phyloP scores from a whole-genome alignment of 1,140 invertebrate genomes.

The Bombus soroeensis region DNA sequence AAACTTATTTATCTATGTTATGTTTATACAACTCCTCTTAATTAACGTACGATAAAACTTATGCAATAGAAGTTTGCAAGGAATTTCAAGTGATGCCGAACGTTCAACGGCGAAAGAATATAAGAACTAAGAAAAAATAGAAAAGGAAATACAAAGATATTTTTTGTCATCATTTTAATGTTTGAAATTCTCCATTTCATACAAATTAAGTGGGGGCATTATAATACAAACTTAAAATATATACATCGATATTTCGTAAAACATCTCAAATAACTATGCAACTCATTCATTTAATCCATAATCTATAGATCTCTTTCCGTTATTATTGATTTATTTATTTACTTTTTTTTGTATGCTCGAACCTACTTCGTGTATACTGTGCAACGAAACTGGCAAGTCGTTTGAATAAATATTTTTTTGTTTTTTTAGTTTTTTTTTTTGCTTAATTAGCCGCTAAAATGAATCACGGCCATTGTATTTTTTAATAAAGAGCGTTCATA shows the following conservation, averaged over 20 bases:
- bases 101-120: background rate
- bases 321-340: conserved; percentile 58
- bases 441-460: conserved; percentile 57
- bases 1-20: background rate
- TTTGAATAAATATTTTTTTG: conserved; percentile 76
- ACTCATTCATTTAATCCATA: conserved; percentile 76
- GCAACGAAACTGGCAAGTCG: conserved; percentile 79
- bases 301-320: conserved; percentile 75
- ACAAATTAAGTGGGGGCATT: conserved; percentile 81
- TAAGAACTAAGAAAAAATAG: background rate
- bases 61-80: background rate
- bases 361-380: conserved; percentile 65
- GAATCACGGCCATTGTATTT: conserved; percentile 25
- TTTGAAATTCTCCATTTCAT: conserved; percentile 80
- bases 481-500: conserved; percentile 64
- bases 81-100: background rate
- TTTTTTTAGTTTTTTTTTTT: conserved; percentile 15
- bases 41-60: background rate
- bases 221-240: conserved; percentile 82
- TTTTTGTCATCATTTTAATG: conserved; percentile 79
- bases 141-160: background rate
- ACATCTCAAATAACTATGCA: conserved; percentile 75
- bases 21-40: background rate
- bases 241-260: conserved; percentile 81
- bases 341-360: conserved; percentile 55